These are phyloP conservation scores for Sebastes miniatus DNA, from an alignment of 2,797 vertebrate species.

Conservation along the genomic window DNA sequence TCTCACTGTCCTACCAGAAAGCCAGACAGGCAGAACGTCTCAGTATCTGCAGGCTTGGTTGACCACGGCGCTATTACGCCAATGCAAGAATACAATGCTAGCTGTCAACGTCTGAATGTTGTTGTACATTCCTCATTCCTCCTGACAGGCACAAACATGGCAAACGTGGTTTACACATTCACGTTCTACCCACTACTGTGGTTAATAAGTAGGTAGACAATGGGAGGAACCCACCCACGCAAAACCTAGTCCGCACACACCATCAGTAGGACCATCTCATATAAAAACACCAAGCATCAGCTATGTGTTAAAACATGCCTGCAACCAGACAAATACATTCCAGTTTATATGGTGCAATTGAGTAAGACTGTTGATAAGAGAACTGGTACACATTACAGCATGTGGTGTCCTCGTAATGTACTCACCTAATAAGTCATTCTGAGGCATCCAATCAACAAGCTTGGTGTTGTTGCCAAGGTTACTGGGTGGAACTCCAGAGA, in stretches of 20 bases:
- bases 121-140: slow-evolving; percentile 18
- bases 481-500: slow-evolving; percentile 92
- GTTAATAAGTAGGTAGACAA: slow-evolving; percentile 6
- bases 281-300: neutral
- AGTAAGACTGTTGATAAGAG: neutral
- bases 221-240: neutral
- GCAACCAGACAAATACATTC: neutral
- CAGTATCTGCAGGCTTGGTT: neutral
- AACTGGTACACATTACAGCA: neutral
- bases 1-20: neutral
- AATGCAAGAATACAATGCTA: neutral
- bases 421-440: slow-evolving; percentile 97
- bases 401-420: neutral
- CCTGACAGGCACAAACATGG: neutral
- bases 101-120: slow-evolving; percentile 24
- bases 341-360: neutral
- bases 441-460: slow-evolving; percentile 98
- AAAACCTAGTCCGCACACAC: neutral
- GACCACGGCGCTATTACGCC: neutral
- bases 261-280: neutral
- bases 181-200: neutral
- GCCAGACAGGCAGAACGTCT: neutral
- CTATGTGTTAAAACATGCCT: neutral
- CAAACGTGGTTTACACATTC: neutral
- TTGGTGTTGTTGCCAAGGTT: slow-evolving; percentile 98